A percentile compares a stretch with the other conserved stretches of the same genome.
Evolutionary conservation across 2,797 vertebrate genomes (phyloP).

Genomic region (Rousettus madagascariensis): DNA sequence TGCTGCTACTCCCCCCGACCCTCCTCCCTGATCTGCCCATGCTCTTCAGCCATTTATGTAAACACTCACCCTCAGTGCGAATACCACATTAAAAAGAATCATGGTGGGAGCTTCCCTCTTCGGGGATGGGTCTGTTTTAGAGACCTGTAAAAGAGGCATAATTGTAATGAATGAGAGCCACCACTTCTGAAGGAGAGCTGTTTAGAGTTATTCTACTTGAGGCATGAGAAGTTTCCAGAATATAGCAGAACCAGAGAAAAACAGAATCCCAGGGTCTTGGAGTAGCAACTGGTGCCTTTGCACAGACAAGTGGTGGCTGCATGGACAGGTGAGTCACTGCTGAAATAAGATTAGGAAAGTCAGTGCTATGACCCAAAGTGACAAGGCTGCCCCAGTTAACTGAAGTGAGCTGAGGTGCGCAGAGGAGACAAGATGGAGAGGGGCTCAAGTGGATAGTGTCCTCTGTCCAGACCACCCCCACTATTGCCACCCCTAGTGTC

Average conservation of each 20-base stretch:
- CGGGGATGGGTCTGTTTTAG: constrained; percentile 97
- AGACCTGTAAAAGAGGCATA: constrained; percentile 87
- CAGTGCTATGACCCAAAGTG: not conserved
- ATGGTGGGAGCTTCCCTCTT: constrained; percentile 99
- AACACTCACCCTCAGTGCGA: constrained; percentile 94
- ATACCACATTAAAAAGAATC: constrained; percentile 98
- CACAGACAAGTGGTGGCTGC: not conserved
- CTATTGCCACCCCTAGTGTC: not conserved
- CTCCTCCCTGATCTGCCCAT: not conserved
- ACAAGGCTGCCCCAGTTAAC: accelerated
- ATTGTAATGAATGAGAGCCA: not conserved
- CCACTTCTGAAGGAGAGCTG: not conserved
- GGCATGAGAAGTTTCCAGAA: not conserved
- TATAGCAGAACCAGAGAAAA: not conserved
- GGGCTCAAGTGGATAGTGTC: not conserved
- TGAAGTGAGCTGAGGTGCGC: not conserved
- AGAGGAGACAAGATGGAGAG: not conserved
- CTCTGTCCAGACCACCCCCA: not conserved
- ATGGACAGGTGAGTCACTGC: not conserved
- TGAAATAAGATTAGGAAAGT: not conserved
- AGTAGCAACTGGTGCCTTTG: not conserved
- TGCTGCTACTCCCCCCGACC: not conserved
- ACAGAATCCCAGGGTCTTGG: not conserved
- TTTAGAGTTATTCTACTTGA: not conserved
- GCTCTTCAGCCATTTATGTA: not conserved